Evolutionary conservation across 2,888 invertebrate species (phyloP).

Genomic region (Eupithecia abbreviata): DNA sequence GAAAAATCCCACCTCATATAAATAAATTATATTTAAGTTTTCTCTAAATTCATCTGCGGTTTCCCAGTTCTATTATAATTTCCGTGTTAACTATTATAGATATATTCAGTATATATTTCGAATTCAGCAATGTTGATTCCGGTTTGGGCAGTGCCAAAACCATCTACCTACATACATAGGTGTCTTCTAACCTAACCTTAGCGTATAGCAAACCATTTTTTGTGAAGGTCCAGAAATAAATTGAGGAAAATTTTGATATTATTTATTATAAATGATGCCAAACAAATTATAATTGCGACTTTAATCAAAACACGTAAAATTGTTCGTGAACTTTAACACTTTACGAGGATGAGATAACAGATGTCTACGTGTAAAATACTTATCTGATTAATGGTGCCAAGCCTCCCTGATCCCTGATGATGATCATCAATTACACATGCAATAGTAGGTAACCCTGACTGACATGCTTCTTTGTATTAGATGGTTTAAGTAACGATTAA

Average conservation of each 20-base stretch:
- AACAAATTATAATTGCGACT: slow-evolving; percentile 14
- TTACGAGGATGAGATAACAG: slow-evolving; percentile 19
- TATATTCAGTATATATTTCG: neutral
- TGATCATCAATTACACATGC: neutral
- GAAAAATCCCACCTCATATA: neutral
- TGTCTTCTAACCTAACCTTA: neutral
- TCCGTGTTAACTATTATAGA: neutral
- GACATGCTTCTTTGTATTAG: neutral
- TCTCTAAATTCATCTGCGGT: neutral
- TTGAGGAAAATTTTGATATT: slow-evolving; percentile 2
- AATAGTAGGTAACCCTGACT: slow-evolving; percentile 3
- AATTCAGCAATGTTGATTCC: neutral
- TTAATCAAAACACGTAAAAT: slow-evolving; percentile 33
- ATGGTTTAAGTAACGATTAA: neutral
- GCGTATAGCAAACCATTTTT: neutral
- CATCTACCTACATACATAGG: neutral
- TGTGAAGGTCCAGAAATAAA: neutral
- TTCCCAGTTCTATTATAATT: neutral
- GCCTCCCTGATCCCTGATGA: slow-evolving; percentile 46
- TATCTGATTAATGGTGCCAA: slow-evolving; percentile 45
- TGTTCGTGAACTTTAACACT: slow-evolving; percentile 34
- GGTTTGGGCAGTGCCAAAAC: neutral
- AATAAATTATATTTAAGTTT: neutral
- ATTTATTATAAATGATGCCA: neutral
- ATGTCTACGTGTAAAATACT: slow-evolving; percentile 31